phyloP scores from a whole-genome alignment of 1,140 invertebrate genomes.

The Latrodectus geometricus region DNA sequence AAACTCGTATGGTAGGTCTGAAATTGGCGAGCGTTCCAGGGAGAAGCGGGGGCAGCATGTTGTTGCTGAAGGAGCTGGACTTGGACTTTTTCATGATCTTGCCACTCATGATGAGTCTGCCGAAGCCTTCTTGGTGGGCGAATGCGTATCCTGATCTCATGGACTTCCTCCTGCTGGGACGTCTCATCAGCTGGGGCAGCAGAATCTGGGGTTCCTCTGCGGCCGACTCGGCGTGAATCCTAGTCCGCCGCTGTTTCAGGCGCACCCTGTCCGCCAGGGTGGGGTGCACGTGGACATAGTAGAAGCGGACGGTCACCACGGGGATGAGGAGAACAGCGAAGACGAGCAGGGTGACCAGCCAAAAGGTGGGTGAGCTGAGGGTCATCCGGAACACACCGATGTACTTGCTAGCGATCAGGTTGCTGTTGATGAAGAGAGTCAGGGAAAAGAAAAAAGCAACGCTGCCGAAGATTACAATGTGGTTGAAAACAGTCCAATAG shows the following conservation, averaged over 20 bases:
- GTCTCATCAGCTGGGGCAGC: constrained; percentile 80
- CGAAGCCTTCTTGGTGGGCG: constrained; percentile 97
- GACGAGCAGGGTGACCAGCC: constrained; percentile 92
- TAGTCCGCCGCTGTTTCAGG: constrained; percentile 79
- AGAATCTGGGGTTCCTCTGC: constrained; percentile 71
- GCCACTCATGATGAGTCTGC: constrained; percentile 95
- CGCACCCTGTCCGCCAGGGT: constrained; percentile 92
- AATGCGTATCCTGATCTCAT: constrained; percentile 99
- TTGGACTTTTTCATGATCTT: constrained; percentile 84
- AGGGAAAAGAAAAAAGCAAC: constrained; percentile 93
- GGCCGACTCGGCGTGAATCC: constrained; percentile 71
- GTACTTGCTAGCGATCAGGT: constrained; percentile 67
- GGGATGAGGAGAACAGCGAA: constrained; percentile 88
- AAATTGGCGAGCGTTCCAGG: constrained; percentile 30
- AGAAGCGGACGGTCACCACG: constrained; percentile 93
- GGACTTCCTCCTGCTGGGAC: constrained; percentile 86
- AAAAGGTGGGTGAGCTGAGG: constrained; percentile 73
- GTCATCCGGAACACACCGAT: constrained; percentile 66
- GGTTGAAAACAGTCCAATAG: constrained; percentile 98
- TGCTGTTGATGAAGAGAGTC: constrained; percentile 72
- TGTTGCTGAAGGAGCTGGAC: constrained; percentile 50
- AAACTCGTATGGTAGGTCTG: constrained; percentile 41
- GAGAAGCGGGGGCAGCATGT: constrained; percentile 48
- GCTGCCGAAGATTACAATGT: constrained; percentile 97
- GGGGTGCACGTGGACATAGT: constrained; percentile 87